Evolutionary conservation across 2,888 invertebrate species (phyloP).

Genomic region (Eupithecia exiguata): DNA sequence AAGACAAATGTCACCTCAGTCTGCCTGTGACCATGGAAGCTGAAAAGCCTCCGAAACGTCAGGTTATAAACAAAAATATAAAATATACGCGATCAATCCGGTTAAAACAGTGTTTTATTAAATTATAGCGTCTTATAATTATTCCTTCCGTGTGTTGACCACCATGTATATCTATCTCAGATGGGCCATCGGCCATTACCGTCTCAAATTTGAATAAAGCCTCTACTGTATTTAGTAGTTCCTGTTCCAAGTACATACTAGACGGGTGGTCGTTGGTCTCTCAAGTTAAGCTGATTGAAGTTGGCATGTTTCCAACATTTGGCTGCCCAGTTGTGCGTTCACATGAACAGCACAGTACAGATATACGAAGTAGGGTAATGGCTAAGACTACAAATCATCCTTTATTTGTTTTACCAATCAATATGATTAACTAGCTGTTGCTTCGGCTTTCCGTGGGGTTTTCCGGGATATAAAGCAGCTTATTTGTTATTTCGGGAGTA

Average conservation of each 20-base stretch:
- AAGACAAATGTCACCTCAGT: too few species aligned
- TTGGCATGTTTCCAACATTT: slow-evolving; percentile 56
- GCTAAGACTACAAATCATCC: slow-evolving; percentile 29
- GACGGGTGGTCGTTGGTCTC: slow-evolving; percentile 42
- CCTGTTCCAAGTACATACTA: background rate
- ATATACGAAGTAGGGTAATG: slow-evolving; percentile 36
- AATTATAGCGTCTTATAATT: too few species aligned
- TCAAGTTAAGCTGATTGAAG: slow-evolving; percentile 55
- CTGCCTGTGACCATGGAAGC: too few species aligned
- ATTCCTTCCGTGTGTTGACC: too few species aligned
- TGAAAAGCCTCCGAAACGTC: too few species aligned
- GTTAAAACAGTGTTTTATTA: too few species aligned
- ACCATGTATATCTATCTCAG: too few species aligned
- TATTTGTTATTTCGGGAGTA: background rate
- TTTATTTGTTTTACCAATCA: slow-evolving; percentile 28
- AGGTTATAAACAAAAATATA: too few species aligned
- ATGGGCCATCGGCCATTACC: background rate
- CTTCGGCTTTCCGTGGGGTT: background rate
- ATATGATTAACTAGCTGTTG: slow-evolving; percentile 19
- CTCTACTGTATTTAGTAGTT: background rate
- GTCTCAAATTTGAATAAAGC: background rate
- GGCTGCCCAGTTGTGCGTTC: slow-evolving; percentile 22
- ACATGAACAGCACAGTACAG: slow-evolving; percentile 31
- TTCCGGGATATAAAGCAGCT: background rate
- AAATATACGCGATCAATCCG: too few species aligned